Evolutionary conservation across 2,797 vertebrate species (phyloP), one percentile per base, ranked within the genome.

Genomic region (Hybognathus amarus): DNA sequence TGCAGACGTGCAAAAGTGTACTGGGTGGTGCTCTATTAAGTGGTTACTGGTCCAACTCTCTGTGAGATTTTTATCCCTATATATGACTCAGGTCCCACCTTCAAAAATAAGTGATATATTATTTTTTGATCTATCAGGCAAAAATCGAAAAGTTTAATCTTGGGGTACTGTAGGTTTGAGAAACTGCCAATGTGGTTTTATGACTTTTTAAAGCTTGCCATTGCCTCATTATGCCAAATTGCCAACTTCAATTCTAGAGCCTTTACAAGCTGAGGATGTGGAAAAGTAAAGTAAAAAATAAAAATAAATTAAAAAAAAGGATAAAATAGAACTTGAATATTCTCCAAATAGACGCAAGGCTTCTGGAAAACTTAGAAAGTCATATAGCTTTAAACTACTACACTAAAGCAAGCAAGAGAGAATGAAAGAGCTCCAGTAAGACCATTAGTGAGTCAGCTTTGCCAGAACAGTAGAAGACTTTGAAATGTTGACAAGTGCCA

Each of bases 401-500:
- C 66, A 61, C 18, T 13, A 52, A 64, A 83, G 27, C 50, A 18
- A 78, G 33, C 20, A 6, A 79, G 70, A 64, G 45, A 71, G 64
- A 27, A 15, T 3, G 27, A 83, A 24, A 80, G 80, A 76, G 70
- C 40, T 36, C 5, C 68, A 47, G 13, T 63, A 38, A 24, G 45
- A 33, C 24, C 83, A 76, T 85, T 74, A 69, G 52, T 27, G 18
- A 67, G 12, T 59, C 66, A 20, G 74, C 63, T 56, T 83, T 47
- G 40, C 40, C 52, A 76, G 50, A 83, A 83, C 12, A 30, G 50
- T 77, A 54, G 40, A 47, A 0, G 27, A 59, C 38, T 77, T 61
- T 77, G 24, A 83, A 76, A 56, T 79, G 45, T 77, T 77, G 91
- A 92, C 90, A 83, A 91, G 90, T 64, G 82, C 87, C 90, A 93